A percentile compares a stretch with the other conserved stretches of the same genome.
Evolutionary conservation across 1,140 invertebrate species (phyloP).

Genomic region (Brachionus plicatilis): DNA sequence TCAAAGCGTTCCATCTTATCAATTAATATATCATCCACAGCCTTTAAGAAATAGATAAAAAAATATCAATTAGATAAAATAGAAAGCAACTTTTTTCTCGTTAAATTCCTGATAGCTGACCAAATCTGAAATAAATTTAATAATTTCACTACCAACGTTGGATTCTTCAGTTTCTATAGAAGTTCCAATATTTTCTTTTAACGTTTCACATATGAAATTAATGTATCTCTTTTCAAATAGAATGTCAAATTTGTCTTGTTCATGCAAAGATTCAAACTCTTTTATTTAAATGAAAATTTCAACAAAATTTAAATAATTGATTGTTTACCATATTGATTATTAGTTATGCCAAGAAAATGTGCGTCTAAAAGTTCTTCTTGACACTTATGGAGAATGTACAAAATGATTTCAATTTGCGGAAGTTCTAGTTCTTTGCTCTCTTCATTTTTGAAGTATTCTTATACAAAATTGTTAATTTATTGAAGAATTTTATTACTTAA

Average conservation of each 20-base stretch:
- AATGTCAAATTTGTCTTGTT: conserved; percentile 33
- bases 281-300: background rate
- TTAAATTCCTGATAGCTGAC: background rate
- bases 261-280: background rate
- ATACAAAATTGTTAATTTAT: background rate
- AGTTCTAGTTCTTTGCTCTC: background rate
- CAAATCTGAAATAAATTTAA: conserved; percentile 13
- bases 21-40: background rate
- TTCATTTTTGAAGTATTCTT: conserved; percentile 11
- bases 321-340: background rate
- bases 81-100: background rate
- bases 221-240: conserved; percentile 38
- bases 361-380: conserved; percentile 21
- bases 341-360: conserved; percentile 1
- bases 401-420: background rate
- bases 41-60: background rate
- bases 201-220: conserved; percentile 1
- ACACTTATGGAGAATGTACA: conserved; percentile 20
- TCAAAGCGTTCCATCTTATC: background rate
- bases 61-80: background rate
- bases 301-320: background rate
- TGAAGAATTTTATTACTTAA: background rate
- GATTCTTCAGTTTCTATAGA: background rate
- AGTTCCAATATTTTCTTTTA: background rate
- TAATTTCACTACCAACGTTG: background rate